A percentile compares a stretch with the other conserved stretches of the same genome.
Conservation (phyloP, 2,797 vertebrate species). For the Pteronotus mesoamericanus region DNA sequence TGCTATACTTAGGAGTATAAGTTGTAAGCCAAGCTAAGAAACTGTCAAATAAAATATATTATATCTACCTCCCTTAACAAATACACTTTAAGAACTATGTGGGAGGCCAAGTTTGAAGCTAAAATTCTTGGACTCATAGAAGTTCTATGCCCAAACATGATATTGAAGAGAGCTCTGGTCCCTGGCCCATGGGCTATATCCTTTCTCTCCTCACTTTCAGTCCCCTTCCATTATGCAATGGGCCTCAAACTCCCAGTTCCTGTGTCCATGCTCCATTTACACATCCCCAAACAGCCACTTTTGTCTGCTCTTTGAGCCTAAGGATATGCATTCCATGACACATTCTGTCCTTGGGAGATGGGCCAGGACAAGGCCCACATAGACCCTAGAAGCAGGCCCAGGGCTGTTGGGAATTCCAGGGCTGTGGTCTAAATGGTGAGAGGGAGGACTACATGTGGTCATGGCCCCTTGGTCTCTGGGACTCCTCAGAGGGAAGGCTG, state of each 20-base stretch:
- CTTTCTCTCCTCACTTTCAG: background rate
- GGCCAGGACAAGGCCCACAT: background rate
- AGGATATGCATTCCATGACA: background rate
- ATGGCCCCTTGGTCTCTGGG: background rate
- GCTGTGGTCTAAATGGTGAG: background rate
- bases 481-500: background rate
- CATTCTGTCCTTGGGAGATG: background rate
- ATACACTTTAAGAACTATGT: background rate
- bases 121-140: background rate
- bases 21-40: background rate
- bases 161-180: background rate
- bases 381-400: background rate
- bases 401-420: background rate
- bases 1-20: background rate
- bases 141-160: background rate
- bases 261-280: background rate
- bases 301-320: background rate
- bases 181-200: background rate
- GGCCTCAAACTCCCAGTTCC: background rate
- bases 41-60: background rate
- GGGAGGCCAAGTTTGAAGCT: background rate
- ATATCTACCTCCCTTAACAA: background rate
- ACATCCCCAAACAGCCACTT: background rate
- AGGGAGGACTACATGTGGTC: background rate
- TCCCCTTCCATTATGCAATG: background rate